Evolutionary conservation across 2,888 invertebrate genomes (phyloP), one percentile per base, ranked within the genome.

Genomic region (Apamea sordens): DNA sequence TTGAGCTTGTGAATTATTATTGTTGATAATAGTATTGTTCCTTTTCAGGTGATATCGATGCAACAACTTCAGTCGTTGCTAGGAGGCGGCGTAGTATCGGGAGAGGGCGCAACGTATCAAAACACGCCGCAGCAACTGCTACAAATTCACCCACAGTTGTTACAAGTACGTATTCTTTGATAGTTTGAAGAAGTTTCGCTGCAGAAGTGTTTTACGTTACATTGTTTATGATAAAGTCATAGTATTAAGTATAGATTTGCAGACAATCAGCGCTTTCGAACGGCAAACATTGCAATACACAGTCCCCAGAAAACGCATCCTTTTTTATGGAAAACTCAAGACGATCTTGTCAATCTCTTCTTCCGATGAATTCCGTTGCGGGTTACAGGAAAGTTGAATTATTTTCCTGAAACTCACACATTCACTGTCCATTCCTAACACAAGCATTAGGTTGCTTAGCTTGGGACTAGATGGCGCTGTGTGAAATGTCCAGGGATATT

Each of bases 41-140:
- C 0, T 69, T 80, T 77, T 44, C 92, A 97, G 97, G 95, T 97
- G 81, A 96, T 97, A 91, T 97, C 97, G 0, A 97, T 97, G 95
- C 97, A 97, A 89, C 97, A 97, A 77, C 95, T 97, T 82, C 97
- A 97, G 89, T 97, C 97, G 76, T 91, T 97, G 77, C 91, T 97
- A 10, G 97, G 97, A 15, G 95, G 97, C 15, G 96, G 97, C 13
- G 97, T 95, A 21, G 97, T 96, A 24, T 91, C 94, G 0, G 95
- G 96, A 15, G 96, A 96, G 77, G 94, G 95, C 53, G 89, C 94
- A 77, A 91, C 94, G 1, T 97, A 97, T 89, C 97, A 97, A 89
- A 95, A 94, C 81, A 77, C 95, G 15, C 96, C 95, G n/a, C 97
- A 95, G 71, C 97, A 97, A 80, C 86, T 97, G 59, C 78, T 97